Evolutionary conservation across 1,140 invertebrate species (phyloP).

Genomic region (Lutraria rhynchaena): DNA sequence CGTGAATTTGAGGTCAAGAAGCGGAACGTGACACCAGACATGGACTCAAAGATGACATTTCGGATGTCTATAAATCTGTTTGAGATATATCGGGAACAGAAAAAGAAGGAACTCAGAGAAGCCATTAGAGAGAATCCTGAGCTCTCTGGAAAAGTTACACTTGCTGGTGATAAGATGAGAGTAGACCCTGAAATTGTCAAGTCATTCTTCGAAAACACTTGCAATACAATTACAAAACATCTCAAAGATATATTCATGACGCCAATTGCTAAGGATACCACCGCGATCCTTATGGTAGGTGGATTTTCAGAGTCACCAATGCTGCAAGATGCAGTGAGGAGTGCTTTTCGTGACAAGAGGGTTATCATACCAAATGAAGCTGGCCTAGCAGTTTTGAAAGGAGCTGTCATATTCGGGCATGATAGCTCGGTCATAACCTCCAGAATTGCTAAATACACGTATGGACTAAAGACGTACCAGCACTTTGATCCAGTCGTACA

Average conservation of each 20-base stretch:
- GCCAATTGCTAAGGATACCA: not conserved
- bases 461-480: constrained; percentile 44
- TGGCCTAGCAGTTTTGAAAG: constrained; percentile 62
- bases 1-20: constrained; percentile 54
- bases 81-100: not conserved
- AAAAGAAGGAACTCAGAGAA: constrained; percentile 1
- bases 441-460: constrained; percentile 62
- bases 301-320: constrained; percentile 65
- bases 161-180: constrained; percentile 24
- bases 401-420: constrained; percentile 65
- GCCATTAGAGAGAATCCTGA: not conserved
- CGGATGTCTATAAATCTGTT: constrained; percentile 17
- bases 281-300: constrained; percentile 64
- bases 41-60: constrained; percentile 9
- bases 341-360: constrained; percentile 28
- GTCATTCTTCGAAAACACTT: constrained; percentile 8
- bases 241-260: not conserved
- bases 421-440: constrained; percentile 35
- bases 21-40: constrained; percentile 2
- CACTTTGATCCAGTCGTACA: constrained; percentile 78
- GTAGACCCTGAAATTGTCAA: not conserved
- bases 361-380: constrained; percentile 62
- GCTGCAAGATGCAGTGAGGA: constrained; percentile 39
- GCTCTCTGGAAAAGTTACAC: not conserved
- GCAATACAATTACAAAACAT: constrained; percentile 12